These are phyloP conservation scores for Diogma glabrata DNA, from an alignment of 2,888 invertebrate species.

Conservation along the genomic window DNA sequence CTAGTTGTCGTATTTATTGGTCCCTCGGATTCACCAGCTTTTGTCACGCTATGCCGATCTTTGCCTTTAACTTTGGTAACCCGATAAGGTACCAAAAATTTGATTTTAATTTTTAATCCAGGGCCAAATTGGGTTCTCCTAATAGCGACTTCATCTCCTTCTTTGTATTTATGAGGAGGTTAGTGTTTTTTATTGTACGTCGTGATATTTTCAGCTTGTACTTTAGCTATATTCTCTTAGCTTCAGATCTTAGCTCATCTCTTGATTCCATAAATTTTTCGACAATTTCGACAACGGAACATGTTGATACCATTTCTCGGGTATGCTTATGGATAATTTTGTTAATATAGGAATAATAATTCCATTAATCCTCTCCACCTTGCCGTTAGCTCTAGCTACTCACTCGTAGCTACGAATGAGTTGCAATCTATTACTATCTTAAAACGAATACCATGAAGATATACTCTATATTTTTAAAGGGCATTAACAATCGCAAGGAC, in stretches of 20 bases:
- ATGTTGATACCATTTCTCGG: background rate
- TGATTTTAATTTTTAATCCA: no score
- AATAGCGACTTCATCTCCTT: background rate
- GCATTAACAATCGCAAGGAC: no score
- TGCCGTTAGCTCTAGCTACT: constrained; percentile 17
- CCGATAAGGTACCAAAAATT: no score
- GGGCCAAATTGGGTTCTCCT: background rate
- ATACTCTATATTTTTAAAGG: no score
- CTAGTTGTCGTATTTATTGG: constrained; percentile 15
- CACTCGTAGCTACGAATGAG: no score
- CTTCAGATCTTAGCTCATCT: background rate
- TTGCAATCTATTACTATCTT: no score
- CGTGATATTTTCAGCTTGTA: background rate
- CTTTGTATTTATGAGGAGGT: no score
- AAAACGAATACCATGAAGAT: no score
- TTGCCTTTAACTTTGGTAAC: no score
- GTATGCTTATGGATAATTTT: background rate
- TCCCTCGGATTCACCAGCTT: no score
- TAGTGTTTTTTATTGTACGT: background rate
- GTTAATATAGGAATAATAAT: constrained; percentile 14
- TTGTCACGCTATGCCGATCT: no score
- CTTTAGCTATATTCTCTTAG: background rate
- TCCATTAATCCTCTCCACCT: constrained; percentile 16
- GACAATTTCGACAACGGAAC: background rate
- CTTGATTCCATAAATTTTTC: background rate